Percentiles rank a stretch among this genome's conserved stretches.
phyloP scores from a whole-genome alignment of 2,888 invertebrate genomes.

The Oegoconia quadripuncta region DNA sequence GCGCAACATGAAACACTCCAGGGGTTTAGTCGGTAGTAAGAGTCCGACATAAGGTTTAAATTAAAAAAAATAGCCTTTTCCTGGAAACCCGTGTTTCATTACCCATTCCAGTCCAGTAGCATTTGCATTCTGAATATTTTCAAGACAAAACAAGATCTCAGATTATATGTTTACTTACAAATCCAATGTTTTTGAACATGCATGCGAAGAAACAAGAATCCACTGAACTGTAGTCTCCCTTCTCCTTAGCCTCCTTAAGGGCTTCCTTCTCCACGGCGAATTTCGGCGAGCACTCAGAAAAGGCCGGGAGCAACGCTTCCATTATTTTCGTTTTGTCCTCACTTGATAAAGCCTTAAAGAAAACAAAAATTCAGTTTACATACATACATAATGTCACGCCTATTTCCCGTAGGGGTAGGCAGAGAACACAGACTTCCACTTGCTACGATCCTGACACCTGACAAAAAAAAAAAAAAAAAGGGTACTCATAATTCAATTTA shows the following conservation, averaged over 20 bases:
- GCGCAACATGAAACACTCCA: no score
- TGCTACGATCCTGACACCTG: background rate
- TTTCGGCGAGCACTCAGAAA: constrained; percentile 27
- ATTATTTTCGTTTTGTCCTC: constrained; percentile 18
- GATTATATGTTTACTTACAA: constrained; percentile 16
- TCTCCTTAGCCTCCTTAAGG: constrained; percentile 26
- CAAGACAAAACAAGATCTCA: no score
- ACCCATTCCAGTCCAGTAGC: no score
- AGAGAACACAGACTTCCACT: no score
- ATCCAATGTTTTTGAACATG: constrained; percentile 17
- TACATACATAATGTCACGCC: no score
- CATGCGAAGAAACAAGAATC: constrained; percentile 38
- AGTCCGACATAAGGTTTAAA: no score
- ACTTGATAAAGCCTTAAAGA: constrained; percentile 16
- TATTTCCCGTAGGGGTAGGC: no score
- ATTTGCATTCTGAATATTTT: no score
- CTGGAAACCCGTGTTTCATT: no score
- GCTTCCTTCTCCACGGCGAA: constrained; percentile 26
- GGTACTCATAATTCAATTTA: constrained; percentile 3
- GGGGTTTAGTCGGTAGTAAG: no score
- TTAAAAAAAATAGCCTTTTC: no score
- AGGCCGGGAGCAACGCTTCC: constrained; percentile 19
- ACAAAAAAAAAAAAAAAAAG: background rate
- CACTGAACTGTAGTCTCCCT: constrained; percentile 17
- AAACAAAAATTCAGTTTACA: constrained; percentile 1